phyloP scores from a whole-genome alignment of 2,113 vertebrate species.

The Pampusana beccarii region DNA sequence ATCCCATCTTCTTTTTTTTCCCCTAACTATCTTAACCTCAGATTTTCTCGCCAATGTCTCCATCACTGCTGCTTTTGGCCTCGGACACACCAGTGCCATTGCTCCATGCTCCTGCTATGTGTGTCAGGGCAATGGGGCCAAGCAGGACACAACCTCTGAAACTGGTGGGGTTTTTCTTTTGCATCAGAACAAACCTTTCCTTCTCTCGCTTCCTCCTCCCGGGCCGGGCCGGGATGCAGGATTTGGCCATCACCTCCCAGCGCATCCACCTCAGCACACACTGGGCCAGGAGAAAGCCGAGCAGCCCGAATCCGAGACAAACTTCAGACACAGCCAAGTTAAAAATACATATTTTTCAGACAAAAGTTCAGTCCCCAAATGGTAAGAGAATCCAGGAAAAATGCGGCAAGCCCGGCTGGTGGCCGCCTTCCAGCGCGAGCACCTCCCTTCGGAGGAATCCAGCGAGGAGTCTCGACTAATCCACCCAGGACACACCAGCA shows the following conservation, averaged over 20 bases:
- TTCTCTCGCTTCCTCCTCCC: neutral
- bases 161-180: neutral
- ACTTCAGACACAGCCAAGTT: slow-evolving; percentile 9
- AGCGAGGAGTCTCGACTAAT: slow-evolving; percentile 52
- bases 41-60: neutral
- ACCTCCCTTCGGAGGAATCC: slow-evolving; percentile 69
- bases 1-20: neutral
- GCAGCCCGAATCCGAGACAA: neutral
- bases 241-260: neutral
- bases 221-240: fast-evolving
- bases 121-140: fast-evolving
- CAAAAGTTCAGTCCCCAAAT: slow-evolving; percentile 59
- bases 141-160: neutral
- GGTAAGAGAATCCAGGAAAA: slow-evolving; percentile 56
- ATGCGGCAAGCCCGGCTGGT: slow-evolving; percentile 44
- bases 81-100: neutral
- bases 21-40: neutral
- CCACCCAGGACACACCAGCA: slow-evolving; percentile 60
- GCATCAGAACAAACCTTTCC: neutral
- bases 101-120: neutral
- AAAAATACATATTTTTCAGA: slow-evolving; percentile 44
- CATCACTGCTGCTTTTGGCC: neutral
- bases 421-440: neutral
- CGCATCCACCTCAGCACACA: fast-evolving
- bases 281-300: neutral